A percentile compares a stretch with the other conserved stretches of the same genome.
phyloP scores from a whole-genome alignment of 2,888 invertebrate species.

The Heteromurus nitidus region DNA sequence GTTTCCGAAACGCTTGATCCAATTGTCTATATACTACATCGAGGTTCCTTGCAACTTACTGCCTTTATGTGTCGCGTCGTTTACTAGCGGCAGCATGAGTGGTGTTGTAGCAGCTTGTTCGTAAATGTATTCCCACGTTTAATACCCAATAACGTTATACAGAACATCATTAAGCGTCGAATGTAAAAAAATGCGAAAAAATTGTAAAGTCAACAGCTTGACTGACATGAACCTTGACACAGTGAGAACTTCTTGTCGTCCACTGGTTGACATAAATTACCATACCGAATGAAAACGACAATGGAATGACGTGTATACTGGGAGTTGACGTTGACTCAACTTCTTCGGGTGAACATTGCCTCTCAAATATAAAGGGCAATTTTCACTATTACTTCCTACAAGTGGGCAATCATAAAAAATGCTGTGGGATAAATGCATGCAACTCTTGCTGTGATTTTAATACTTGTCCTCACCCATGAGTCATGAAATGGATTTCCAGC shows the following conservation, averaged over 20 bases:
- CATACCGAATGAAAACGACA: background rate
- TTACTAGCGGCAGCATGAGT: background rate
- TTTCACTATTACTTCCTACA: no score
- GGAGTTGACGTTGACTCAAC: no score
- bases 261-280: slow-evolving; percentile 1
- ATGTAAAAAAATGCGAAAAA: background rate
- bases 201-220: slow-evolving; percentile 18
- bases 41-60: no score
- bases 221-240: slow-evolving; percentile 36
- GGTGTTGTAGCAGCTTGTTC: background rate
- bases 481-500: no score
- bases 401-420: no score
- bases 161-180: background rate
- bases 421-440: no score
- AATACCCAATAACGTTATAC: background rate
- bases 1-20: no score
- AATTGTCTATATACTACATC: no score
- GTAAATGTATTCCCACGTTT: background rate
- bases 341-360: no score
- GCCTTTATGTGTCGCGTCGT: background rate
- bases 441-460: no score
- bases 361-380: no score
- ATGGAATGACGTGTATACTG: background rate
- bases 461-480: no score
- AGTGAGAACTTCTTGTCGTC: background rate